Evolutionary conservation across 2,888 invertebrate species (phyloP).

Genomic region (Leptogaster cylindrica): DNA sequence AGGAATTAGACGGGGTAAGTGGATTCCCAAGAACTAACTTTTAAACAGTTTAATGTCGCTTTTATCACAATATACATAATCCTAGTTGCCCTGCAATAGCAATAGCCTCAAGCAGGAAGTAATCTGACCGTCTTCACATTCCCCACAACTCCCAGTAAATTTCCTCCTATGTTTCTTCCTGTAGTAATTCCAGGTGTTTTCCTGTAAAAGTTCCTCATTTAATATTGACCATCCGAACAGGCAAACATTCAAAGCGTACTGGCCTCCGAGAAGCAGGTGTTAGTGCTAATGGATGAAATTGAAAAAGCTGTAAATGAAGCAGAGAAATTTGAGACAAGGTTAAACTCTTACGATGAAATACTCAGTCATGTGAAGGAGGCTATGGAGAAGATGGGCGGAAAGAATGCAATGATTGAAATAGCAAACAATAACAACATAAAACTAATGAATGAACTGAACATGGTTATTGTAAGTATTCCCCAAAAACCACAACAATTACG

Average conservation of each 20-base stretch:
- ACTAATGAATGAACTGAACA: slow-evolving; percentile 78
- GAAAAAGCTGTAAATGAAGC: slow-evolving; percentile 80
- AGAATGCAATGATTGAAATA: slow-evolving; percentile 84
- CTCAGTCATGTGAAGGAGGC: slow-evolving; percentile 84
- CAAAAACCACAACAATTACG: no score
- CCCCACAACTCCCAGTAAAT: background rate
- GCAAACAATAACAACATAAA: slow-evolving; percentile 85
- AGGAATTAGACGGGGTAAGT: slow-evolving; percentile 81
- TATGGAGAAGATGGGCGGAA: slow-evolving; percentile 90
- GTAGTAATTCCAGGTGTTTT: no score
- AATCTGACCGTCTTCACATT: background rate
- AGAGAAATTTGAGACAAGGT: slow-evolving; percentile 72
- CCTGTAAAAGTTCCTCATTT: background rate
- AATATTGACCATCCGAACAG: slow-evolving; percentile 46
- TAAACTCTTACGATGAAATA: slow-evolving; percentile 81
- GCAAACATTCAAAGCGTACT: slow-evolving; percentile 91
- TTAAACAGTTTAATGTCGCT: no score
- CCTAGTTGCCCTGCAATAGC: no score
- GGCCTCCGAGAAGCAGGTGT: slow-evolving; percentile 84
- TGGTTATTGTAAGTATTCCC: slow-evolving; percentile 71
- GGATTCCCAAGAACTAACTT: background rate
- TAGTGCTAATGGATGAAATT: slow-evolving; percentile 77
- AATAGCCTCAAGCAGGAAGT: background rate
- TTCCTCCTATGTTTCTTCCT: no score
- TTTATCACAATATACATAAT: no score